These are phyloP conservation scores for Plebejus argus DNA, from an alignment of 2,888 invertebrate species.

Conservation along the genomic window DNA sequence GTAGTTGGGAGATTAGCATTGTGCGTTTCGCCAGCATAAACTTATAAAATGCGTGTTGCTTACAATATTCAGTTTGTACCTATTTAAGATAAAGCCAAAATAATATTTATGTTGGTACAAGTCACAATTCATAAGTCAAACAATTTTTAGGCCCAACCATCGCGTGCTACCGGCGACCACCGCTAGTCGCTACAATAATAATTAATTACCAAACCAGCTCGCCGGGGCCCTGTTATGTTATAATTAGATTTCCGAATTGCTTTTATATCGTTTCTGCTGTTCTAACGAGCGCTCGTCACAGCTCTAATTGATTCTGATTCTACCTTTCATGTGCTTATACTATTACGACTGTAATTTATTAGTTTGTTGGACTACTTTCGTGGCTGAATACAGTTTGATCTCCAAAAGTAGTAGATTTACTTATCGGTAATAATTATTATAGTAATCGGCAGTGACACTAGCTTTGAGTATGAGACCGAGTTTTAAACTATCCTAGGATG, in stretches of 20 bases:
- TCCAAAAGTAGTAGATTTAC: background rate
- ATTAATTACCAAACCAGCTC: constrained; percentile 48
- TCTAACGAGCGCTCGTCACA: constrained; percentile 35
- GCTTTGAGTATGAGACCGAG: no score
- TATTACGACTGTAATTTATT: constrained; percentile 23
- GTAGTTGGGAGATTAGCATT: no score
- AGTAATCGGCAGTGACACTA: no score
- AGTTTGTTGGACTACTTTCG: background rate
- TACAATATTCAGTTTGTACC: no score
- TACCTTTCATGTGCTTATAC: constrained; percentile 8
- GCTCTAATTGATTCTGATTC: constrained; percentile 42
- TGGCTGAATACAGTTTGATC: background rate
- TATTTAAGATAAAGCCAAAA: background rate
- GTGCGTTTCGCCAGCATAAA: no score
- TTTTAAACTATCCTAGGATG: no score
- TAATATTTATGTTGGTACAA: constrained; percentile 2
- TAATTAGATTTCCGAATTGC: constrained; percentile 49
- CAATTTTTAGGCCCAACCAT: background rate
- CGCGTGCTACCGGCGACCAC: constrained; percentile 39
- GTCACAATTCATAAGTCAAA: background rate
- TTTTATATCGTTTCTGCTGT: constrained; percentile 37
- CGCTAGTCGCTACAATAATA: constrained; percentile 44
- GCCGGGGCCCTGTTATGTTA: constrained; percentile 45
- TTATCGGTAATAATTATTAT: no score
- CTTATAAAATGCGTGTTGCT: no score